A percentile compares a stretch with the other conserved stretches of the same genome.
phyloP scores from a whole-genome alignment of 2,797 vertebrate genomes.

The Stomatorhinus walkeri region DNA sequence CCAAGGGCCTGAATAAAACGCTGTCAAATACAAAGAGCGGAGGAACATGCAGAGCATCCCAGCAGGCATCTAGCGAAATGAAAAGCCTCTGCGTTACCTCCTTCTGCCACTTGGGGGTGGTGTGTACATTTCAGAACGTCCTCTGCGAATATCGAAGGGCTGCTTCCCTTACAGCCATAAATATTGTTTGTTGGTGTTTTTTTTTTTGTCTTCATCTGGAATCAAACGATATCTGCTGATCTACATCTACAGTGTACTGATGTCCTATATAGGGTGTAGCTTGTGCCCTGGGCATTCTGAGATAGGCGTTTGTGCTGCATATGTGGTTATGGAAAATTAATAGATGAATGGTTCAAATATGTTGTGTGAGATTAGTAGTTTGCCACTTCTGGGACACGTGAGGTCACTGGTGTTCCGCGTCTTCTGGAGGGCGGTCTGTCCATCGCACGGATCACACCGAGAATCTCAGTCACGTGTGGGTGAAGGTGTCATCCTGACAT shows the following conservation, averaged over 20 bases:
- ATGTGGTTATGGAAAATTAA: neutral
- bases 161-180: neutral
- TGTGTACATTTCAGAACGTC: neutral
- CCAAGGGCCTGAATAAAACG: neutral
- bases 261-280: neutral
- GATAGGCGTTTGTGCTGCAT: neutral
- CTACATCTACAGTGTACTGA: neutral
- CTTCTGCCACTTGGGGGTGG: neutral
- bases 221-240: neutral
- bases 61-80: neutral
- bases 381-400: neutral
- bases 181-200: neutral
- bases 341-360: neutral
- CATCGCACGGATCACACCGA: neutral
- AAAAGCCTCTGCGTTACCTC: neutral
- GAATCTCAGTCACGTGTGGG: neutral
- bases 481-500: neutral
- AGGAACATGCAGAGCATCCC: neutral
- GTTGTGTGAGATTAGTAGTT: neutral
- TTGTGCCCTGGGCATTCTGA: neutral
- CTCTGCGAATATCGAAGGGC: neutral
- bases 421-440: neutral
- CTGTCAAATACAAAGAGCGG: neutral
- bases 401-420: neutral
- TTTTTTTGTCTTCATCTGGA: neutral